These are phyloP conservation scores for Pseudomyrmex concolor DNA, from an alignment of 1,140 invertebrate genomes.

Conservation along the genomic window DNA sequence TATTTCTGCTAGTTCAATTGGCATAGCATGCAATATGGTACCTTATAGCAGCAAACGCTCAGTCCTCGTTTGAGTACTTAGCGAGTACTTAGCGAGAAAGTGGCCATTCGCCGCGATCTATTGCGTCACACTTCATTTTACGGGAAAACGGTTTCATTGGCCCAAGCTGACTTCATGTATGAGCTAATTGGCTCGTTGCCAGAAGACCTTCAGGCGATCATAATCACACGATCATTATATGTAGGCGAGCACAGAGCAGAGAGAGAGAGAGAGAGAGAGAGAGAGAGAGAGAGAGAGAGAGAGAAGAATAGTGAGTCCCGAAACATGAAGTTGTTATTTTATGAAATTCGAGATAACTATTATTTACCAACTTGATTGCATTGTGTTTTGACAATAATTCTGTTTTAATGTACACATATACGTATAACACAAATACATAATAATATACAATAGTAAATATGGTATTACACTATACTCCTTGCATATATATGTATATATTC, in stretches of 20 bases:
- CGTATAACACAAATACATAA: neutral
- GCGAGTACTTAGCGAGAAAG: slow-evolving; percentile 1
- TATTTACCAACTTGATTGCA: neutral
- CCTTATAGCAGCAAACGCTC: neutral
- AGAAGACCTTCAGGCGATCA: neutral
- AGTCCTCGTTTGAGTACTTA: slow-evolving; percentile 48
- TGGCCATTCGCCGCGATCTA: slow-evolving; percentile 23
- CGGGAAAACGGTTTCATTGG: slow-evolving; percentile 11
- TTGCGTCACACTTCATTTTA: slow-evolving; percentile 16
- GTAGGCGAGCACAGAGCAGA: neutral
- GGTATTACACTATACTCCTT: neutral
- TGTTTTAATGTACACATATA: neutral
- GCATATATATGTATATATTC: neutral
- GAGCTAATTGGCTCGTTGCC: slow-evolving; percentile 7
- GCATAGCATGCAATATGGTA: neutral
- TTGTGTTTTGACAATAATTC: neutral
- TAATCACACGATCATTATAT: neutral
- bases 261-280: too few species aligned
- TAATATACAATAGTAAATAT: too few species aligned
- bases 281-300: too few species aligned
- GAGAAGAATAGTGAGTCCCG: too few species aligned
- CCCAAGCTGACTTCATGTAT: neutral
- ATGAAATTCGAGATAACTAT: slow-evolving; percentile 8
- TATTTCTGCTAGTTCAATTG: slow-evolving; percentile 26
- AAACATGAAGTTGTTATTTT: neutral